phyloP scores from a whole-genome alignment of 2,888 invertebrate species.

The Leptothorax acervorum region DNA sequence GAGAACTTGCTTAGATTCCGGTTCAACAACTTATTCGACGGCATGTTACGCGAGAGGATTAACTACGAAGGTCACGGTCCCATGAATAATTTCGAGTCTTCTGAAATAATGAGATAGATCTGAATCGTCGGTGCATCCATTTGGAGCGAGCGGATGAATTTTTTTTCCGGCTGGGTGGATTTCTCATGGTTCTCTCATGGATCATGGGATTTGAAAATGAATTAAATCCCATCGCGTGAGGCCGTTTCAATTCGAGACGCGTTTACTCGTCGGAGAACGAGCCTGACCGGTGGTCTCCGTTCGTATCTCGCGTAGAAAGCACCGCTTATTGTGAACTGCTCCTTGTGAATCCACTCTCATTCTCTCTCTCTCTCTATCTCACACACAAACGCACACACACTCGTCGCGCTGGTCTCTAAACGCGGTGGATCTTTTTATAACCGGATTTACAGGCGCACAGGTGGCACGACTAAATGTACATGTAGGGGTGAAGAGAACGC shows the following conservation, averaged over 20 bases:
- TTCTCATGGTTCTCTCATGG: slow-evolving; percentile 76
- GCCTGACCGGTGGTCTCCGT: slow-evolving; percentile 81
- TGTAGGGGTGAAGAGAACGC: slow-evolving; percentile 44
- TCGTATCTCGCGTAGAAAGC: slow-evolving; percentile 75
- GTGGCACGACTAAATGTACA: slow-evolving; percentile 77
- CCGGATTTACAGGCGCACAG: slow-evolving; percentile 81
- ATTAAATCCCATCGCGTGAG: slow-evolving; percentile 80
- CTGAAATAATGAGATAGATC: slow-evolving; percentile 45
- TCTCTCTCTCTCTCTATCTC: slow-evolving; percentile 51
- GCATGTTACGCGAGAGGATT: slow-evolving; percentile 1
- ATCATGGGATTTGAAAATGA: slow-evolving; percentile 83
- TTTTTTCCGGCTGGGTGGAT: slow-evolving; percentile 58
- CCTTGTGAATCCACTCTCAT: slow-evolving; percentile 55
- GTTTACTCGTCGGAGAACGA: slow-evolving; percentile 76
- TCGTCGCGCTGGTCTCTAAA: slow-evolving; percentile 61
- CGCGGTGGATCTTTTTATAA: slow-evolving; percentile 79
- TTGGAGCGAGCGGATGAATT: slow-evolving; percentile 50
- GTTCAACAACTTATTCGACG: not conserved
- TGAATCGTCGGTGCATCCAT: slow-evolving; percentile 43
- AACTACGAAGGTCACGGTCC: not conserved
- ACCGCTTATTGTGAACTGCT: slow-evolving; percentile 80
- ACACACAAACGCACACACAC: slow-evolving; percentile 49
- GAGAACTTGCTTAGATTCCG: not conserved
- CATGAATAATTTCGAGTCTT: slow-evolving; percentile 18
- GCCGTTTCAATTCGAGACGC: slow-evolving; percentile 82